phyloP scores from a whole-genome alignment of 2,113 vertebrate genomes.

The Lophochroa leadbeateri region DNA sequence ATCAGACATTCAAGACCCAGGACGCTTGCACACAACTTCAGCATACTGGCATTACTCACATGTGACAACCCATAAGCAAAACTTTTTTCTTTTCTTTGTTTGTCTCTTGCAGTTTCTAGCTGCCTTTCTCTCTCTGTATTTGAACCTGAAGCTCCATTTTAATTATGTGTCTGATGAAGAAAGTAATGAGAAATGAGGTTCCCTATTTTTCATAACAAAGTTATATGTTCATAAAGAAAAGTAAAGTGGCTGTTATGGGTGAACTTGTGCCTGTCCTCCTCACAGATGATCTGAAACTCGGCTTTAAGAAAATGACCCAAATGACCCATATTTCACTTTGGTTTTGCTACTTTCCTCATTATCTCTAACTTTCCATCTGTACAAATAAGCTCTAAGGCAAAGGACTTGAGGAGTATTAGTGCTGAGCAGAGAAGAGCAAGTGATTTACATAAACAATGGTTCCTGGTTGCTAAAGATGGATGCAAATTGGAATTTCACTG shows the following conservation, averaged over 20 bases:
- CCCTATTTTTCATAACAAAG: not conserved
- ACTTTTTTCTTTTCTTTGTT: not conserved
- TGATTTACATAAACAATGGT: not conserved
- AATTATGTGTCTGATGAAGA: not conserved
- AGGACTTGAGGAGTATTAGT: not conserved
- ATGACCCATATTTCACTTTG: not conserved
- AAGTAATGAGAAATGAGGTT: accelerated
- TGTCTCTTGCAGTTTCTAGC: not conserved
- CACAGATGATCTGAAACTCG: not conserved
- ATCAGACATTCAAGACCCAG: not conserved
- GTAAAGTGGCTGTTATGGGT: not conserved
- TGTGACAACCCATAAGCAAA: not conserved
- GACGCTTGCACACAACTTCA: not conserved
- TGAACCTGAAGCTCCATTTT: not conserved
- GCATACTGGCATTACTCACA: not conserved
- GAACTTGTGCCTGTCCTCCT: not conserved
- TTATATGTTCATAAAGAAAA: not conserved
- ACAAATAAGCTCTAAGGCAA: not conserved
- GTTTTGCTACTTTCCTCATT: not conserved
- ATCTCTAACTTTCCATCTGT: not conserved
- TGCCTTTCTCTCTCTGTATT: not conserved
- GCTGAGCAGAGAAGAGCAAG: not conserved
- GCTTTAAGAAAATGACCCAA: not conserved
- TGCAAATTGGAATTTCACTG: not conserved
- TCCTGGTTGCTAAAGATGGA: not conserved